phyloP scores from a whole-genome alignment of 2,888 invertebrate species.

The Tillus elongatus region DNA sequence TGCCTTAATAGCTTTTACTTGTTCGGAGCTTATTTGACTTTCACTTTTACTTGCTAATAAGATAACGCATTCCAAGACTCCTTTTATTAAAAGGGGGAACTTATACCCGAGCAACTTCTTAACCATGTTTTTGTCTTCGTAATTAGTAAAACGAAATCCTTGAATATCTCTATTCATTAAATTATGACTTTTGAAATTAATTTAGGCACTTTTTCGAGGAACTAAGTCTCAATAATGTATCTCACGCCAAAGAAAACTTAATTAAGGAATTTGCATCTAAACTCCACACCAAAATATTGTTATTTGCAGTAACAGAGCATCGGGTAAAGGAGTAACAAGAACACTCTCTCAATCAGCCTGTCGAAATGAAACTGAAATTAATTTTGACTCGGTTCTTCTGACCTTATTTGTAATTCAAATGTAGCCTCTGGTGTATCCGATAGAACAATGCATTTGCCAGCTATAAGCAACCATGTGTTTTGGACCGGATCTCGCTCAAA shows the following conservation, averaged over 20 bases:
- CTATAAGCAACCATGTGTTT: too few species aligned
- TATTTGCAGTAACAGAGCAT: constrained; percentile 29
- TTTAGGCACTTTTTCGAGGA: constrained; percentile 13
- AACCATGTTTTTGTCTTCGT: constrained; percentile 19
- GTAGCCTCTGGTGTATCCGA: constrained; percentile 19
- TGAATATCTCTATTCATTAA: constrained; percentile 18
- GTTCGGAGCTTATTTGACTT: constrained; percentile 23
- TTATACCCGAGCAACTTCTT: constrained; percentile 11
- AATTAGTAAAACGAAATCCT: constrained; percentile 21
- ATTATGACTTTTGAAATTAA: constrained; percentile 17
- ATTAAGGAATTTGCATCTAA: constrained; percentile 33
- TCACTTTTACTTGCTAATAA: constrained; percentile 24
- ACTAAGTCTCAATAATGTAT: constrained; percentile 16
- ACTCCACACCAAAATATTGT: constrained; percentile 32
- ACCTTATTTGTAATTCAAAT: constrained; percentile 38
- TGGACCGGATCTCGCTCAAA: too few species aligned
- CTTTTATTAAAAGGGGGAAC: constrained; percentile 22
- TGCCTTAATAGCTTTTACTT: too few species aligned
- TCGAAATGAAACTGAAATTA: constrained; percentile 35
- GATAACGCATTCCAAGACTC: constrained; percentile 24
- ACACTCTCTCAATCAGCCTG: too few species aligned
- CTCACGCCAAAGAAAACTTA: constrained; percentile 19
- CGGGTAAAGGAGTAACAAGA: too few species aligned
- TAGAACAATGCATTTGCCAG: too few species aligned
- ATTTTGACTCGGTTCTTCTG: constrained; percentile 29